These are phyloP conservation scores for Aphodius sticticus DNA, from an alignment of 2,888 invertebrate genomes.

Conservation along the genomic window DNA sequence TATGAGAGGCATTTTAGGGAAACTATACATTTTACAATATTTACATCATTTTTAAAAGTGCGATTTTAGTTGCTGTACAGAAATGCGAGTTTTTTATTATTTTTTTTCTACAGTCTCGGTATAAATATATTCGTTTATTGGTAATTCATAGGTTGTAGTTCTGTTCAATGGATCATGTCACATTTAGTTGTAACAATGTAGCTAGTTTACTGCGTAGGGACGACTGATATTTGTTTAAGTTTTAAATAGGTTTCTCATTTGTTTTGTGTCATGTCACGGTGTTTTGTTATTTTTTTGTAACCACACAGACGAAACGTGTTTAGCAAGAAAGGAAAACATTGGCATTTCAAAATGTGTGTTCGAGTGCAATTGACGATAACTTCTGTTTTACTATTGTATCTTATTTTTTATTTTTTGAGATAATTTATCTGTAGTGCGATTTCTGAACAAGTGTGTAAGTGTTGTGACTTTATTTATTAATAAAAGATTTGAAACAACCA, in stretches of 20 bases:
- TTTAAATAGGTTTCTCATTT: not conserved
- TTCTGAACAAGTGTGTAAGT: not conserved
- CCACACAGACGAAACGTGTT: not conserved
- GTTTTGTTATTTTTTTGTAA: not conserved
- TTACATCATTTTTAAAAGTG: not conserved
- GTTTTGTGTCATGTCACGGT: not conserved
- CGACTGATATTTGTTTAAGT: slow-evolving; percentile 4
- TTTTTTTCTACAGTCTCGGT: not conserved
- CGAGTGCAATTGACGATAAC: not conserved
- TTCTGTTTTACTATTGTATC: not conserved
- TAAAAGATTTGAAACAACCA: not conserved
- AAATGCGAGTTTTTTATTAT: not conserved
- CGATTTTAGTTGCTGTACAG: not conserved
- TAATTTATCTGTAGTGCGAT: slow-evolving; percentile 4
- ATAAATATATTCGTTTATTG: not conserved
- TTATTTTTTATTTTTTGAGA: not conserved
- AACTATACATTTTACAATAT: not conserved
- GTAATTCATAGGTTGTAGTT: not conserved
- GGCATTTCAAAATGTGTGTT: not conserved
- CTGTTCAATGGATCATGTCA: not conserved
- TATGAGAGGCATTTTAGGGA: slow-evolving; percentile 65
- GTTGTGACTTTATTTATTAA: not conserved
- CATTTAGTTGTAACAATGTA: not conserved
- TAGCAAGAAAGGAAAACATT: not conserved
- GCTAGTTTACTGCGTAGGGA: not conserved